Conservation (phyloP, 2,113 vertebrate species). For the Larimichthys crocea region DNA sequence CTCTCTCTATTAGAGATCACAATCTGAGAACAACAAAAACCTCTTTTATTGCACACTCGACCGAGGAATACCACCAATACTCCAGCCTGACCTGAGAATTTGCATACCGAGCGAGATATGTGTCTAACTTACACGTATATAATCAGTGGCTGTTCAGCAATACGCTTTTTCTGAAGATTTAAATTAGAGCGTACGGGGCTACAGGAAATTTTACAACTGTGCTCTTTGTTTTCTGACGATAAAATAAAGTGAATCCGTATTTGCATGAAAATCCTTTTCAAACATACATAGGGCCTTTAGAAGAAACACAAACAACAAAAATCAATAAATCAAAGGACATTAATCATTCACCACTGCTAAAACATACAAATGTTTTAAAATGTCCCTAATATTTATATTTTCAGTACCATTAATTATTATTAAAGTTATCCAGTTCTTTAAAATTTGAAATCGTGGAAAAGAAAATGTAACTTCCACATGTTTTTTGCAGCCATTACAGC, state of each 20-base stretch:
- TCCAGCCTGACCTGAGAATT: constrained; percentile 65
- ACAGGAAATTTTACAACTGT: neutral
- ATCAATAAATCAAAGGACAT: neutral
- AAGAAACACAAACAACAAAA: neutral
- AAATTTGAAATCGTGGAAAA: too few relatives aligned
- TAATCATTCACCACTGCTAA: neutral
- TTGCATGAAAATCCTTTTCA: constrained; percentile 26
- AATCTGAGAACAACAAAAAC: constrained; percentile 71
- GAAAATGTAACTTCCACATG: neutral
- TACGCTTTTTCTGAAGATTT: constrained; percentile 4
- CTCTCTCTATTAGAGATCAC: constrained; percentile 59
- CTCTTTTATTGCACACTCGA: constrained; percentile 54
- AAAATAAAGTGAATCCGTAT: neutral
- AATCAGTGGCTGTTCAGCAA: constrained; percentile 25
- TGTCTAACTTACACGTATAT: constrained; percentile 19
- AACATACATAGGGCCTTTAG: neutral
- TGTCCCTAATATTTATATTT: neutral
- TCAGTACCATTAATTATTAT: neutral
- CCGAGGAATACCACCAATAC: constrained; percentile 62
- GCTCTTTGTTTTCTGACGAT: constrained; percentile 3
- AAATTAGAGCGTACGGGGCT: constrained; percentile 7
- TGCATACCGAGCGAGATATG: constrained; percentile 72
- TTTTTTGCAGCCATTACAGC: neutral
- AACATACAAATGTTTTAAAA: too few relatives aligned
- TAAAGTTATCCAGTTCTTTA: too few relatives aligned